Conservation (phyloP, 2,888 invertebrate species). For the Operophtera brumata region DNA sequence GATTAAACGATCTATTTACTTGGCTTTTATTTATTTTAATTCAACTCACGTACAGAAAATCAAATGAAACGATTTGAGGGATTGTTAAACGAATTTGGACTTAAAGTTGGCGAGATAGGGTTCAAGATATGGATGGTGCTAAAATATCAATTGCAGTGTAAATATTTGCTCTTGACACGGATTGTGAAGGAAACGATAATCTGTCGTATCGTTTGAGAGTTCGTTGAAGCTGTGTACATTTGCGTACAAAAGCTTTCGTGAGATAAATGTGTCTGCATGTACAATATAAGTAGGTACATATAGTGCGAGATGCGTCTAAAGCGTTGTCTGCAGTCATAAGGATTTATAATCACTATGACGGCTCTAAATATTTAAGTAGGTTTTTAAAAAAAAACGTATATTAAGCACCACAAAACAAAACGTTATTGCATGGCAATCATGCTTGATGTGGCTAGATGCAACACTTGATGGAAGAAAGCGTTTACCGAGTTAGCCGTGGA, state of each 20-base stretch:
- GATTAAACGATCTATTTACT: conserved; percentile 43
- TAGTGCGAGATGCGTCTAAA: background rate
- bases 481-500: too few species aligned
- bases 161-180: conserved; percentile 65
- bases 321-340: background rate
- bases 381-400: too few species aligned
- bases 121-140: conserved; percentile 8
- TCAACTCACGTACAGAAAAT: conserved; percentile 49
- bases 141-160: conserved; percentile 27
- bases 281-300: too few species aligned
- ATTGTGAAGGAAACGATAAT: conserved; percentile 61
- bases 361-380: too few species aligned
- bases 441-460: too few species aligned
- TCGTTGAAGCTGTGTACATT: conserved; percentile 39
- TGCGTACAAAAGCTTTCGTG: conserved; percentile 13
- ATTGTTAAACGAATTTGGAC: conserved; percentile 37
- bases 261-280: background rate
- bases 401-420: too few species aligned
- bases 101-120: conserved; percentile 33
- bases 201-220: conserved; percentile 49
- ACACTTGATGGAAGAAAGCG: too few species aligned
- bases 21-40: conserved; percentile 42
- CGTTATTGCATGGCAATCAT: too few species aligned
- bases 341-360: too few species aligned
- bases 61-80: conserved; percentile 27